Base-by-base conservation (phyloP, 2,888 invertebrate genomes). In the Diarsia brunnea region DNA sequence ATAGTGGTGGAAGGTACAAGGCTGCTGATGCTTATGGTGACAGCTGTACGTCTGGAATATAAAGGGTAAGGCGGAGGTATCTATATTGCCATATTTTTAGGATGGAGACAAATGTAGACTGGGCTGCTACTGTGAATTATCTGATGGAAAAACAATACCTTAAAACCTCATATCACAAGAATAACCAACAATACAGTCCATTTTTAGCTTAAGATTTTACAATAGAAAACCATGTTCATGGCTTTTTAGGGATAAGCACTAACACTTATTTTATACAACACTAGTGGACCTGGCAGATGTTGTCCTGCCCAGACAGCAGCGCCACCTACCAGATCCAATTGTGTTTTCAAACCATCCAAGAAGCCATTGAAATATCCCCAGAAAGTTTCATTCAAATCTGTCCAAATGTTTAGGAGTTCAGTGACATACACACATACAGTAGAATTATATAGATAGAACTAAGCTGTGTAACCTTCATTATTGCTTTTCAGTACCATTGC, bases 401-500 rank as follows among this genome's bases (percentile, higher is more conserved):
- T n/a, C n/a, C n/a, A n/a, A n/a, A n/a, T n/a, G n/a, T n/a, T n/a
- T n/a, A n/a, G n/a, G n/a, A n/a, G n/a, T n/a, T n/a, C n/a, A n/a
- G n/a, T n/a, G n/a, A n/a, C n/a, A n/a, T n/a, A n/a, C n/a, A n/a
- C n/a, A n/a, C n/a, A n/a, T n/a, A n/a, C n/a, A n/a, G n/a, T n/a
- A n/a, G n/a, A n/a, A n/a, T n/a, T n/a, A n/a, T n/a, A n/a, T n/a
- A 31, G 38, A 38, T 38, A 38, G 38, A 43, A 47, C 7, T 77
- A 16, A 47, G 55, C 31, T 16, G 10, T 38, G 31, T 45, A 11
- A 51, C 21, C 14, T 47, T 65, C 14, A 55, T 53, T 75, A 69
- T 65, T 84, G 66, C 11, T 82, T 81, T 64, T 87, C 82, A 74
- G 65, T 70, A 10, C 19, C 55, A 85, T 72, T 89, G 51, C 83